Evolutionary conservation across 2,113 vertebrate genomes (phyloP).

Genomic region (Tursiops truncatus): DNA sequence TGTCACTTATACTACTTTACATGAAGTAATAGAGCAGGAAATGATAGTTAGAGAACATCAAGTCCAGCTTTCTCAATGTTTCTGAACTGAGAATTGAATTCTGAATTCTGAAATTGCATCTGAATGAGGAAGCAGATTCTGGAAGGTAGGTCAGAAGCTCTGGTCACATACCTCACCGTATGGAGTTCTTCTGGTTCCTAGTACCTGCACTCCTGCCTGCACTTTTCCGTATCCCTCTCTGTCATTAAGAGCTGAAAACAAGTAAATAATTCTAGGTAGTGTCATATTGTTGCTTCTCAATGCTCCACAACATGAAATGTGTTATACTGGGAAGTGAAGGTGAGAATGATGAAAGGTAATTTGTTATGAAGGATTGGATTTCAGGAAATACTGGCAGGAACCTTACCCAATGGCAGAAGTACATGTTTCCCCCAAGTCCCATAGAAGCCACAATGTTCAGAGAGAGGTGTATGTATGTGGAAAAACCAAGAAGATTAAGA

Average conservation of each 20-base stretch:
- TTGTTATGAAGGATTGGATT: background rate
- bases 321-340: background rate
- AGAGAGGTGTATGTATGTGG: background rate
- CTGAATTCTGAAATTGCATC: too few relatives aligned
- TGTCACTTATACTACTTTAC: background rate
- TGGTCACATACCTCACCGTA: background rate
- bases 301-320: background rate
- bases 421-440: background rate
- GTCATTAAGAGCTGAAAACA: background rate
- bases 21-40: background rate
- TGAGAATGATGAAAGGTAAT: background rate
- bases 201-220: background rate
- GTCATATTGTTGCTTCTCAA: background rate
- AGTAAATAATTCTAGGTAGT: background rate
- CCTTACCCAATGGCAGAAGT: accelerated
- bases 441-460: background rate
- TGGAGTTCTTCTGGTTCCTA: too few relatives aligned
- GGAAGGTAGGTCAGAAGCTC: background rate
- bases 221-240: background rate
- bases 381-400: background rate
- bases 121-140: background rate
- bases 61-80: background rate
- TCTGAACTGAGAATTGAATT: background rate
- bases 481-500: background rate
- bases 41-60: background rate